Base-by-base conservation (phyloP, 2,888 invertebrate genomes). In the Enchytraeus crypticus region DNA sequence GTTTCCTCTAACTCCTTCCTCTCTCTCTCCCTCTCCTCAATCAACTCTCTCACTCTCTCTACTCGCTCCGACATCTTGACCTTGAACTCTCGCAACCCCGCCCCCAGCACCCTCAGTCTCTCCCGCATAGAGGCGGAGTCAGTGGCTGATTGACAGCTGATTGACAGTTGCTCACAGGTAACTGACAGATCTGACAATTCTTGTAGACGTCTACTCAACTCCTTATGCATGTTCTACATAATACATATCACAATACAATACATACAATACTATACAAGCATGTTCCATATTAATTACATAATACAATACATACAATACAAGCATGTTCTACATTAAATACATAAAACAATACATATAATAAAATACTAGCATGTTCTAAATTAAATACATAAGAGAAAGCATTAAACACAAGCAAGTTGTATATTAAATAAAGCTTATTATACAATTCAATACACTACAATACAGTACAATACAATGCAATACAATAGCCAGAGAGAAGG, bases 171-270 rank as follows among this genome's bases (percentile, higher is more conserved):
- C 57, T 74, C 75, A 69, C 74, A 76, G 63, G 73, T 73, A 5
- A 76, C 69, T 4, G 71, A 72, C 34, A 76, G 68, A 62, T 76
- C 76, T 5, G 74, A 72, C 33, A 77, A 67, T 59, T 70, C 66
- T 59, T 72, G 72, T 29, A 75, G 67, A 5, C 64, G 64, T 26
- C 63, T 65, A 58, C 70, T 72, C 32, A 76, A 57, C 53, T 75
- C 71, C 54, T 70, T 69, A 59, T 74, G 74, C 21, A 74, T 64
- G 27, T 69, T 69, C 74, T 75, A 64, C 1, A 60, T 33, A 18
- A 21, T 33, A 26, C 32, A 38, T 8, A 26, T 21, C 30, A 51
- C 4, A 4, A 27, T 32, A n/a, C n/a, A n/a, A n/a, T n/a, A n/a
- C n/a, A n/a, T n/a, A n/a, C n/a, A n/a, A n/a, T n/a, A n/a, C n/a